Evolutionary conservation across 2,888 invertebrate genomes (phyloP).

Genomic region (Onchidella celtica): DNA sequence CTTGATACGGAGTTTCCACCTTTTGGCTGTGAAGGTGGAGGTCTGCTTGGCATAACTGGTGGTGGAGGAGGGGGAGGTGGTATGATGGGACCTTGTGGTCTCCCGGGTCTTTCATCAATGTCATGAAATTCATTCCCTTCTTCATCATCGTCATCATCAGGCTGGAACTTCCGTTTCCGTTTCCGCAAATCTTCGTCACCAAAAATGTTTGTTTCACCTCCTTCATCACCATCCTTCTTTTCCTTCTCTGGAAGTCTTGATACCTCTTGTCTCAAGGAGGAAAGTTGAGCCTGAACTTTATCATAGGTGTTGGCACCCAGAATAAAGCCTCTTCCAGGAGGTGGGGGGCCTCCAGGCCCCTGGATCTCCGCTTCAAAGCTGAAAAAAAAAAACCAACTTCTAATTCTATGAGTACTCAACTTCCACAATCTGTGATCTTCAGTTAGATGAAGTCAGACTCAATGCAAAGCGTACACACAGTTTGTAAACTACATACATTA

Average conservation of each 20-base stretch:
- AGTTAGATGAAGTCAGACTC: too few species aligned
- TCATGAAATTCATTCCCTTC: constrained; percentile 36
- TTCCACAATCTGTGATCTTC: too few species aligned
- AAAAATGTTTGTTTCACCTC: too few species aligned
- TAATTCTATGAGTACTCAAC: too few species aligned
- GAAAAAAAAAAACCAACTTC: too few species aligned
- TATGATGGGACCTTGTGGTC: constrained; percentile 42
- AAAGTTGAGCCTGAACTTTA: constrained; percentile 68
- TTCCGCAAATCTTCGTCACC: constrained; percentile 28
- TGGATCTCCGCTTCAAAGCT: constrained; percentile 79
- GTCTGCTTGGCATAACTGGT: constrained; percentile 34
- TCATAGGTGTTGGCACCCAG: constrained; percentile 75
- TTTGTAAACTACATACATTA: too few species aligned
- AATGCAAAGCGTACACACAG: too few species aligned
- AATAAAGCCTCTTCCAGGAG: constrained; percentile 63
- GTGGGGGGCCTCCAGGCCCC: constrained; percentile 53
- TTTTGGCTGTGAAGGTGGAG: neutral
- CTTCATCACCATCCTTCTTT: neutral
- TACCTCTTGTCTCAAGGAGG: constrained; percentile 55
- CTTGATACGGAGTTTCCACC: neutral
- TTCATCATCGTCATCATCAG: constrained; percentile 4
- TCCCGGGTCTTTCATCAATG: constrained; percentile 47
- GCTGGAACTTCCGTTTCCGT: neutral
- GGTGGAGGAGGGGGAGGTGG: constrained; percentile 53
- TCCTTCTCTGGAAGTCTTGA: constrained; percentile 34